These are phyloP conservation scores for Heteronetta atricapilla DNA, from an alignment of 2,113 vertebrate genomes.

Conservation along the genomic window DNA sequence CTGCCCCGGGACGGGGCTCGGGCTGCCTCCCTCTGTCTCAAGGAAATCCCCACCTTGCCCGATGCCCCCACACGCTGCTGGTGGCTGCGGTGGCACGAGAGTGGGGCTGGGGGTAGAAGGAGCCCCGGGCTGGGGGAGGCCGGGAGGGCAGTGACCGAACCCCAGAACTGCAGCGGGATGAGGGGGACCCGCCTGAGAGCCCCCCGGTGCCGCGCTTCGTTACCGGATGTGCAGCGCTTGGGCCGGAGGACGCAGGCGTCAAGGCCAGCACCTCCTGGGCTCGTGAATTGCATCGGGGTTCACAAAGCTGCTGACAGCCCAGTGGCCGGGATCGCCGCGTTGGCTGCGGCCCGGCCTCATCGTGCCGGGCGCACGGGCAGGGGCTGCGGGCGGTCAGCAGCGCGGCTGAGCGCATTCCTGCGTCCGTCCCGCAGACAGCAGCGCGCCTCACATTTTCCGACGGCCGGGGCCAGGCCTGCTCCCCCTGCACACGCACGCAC, in stretches of 20 bases:
- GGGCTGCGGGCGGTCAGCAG: neutral
- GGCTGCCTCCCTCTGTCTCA: no score
- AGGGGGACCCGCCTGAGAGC: neutral
- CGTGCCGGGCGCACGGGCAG: neutral
- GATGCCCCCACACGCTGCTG: no score
- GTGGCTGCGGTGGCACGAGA: neutral
- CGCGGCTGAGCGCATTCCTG: neutral
- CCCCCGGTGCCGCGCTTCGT: neutral
- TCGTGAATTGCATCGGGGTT: neutral
- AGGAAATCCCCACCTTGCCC: no score
- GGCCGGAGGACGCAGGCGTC: neutral
- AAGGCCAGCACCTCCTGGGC: neutral
- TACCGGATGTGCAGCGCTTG: neutral
- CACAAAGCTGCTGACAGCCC: no score
- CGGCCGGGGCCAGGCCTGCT: neutral
- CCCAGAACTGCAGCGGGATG: neutral
- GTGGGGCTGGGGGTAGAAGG: neutral
- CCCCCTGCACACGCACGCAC: neutral
- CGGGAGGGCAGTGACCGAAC: neutral
- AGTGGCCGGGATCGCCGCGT: neutral
- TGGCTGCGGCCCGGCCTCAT: neutral
- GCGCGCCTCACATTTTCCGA: neutral
- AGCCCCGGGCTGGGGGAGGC: rapidly evolving
- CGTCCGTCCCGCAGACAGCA: neutral
- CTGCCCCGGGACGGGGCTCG: no score